phyloP scores from a whole-genome alignment of 2,888 invertebrate species.

The Caenorhabditis sinica region DNA sequence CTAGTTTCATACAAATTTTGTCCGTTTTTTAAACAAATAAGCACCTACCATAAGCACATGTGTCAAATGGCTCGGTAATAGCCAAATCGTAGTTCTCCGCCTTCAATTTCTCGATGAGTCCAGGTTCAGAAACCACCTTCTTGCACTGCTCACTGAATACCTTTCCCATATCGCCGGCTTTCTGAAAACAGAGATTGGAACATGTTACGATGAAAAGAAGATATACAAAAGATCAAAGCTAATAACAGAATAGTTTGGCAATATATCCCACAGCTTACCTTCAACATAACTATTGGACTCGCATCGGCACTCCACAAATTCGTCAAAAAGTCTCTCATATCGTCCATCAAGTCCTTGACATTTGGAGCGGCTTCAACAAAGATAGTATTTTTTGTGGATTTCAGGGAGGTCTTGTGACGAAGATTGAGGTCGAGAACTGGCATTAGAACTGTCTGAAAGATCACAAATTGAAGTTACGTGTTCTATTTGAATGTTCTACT shows the following conservation, averaged over 20 bases:
- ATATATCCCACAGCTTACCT: no score
- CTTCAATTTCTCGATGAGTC: conserved; percentile 58
- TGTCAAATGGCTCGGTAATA: conserved; percentile 68
- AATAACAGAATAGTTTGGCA: no score
- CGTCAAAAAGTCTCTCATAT: conserved; percentile 41
- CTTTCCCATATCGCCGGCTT: conserved; percentile 39
- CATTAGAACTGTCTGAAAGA: conserved; percentile 51
- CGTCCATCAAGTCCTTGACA: conserved; percentile 28
- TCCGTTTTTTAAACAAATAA: no score
- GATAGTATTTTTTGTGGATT: conserved; percentile 52
- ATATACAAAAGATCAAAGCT: no score
- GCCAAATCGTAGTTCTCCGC: conserved; percentile 71
- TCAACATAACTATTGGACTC: conserved; percentile 47
- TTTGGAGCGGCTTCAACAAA: conserved; percentile 41
- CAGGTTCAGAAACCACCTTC: conserved; percentile 32
- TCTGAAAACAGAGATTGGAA: no score
- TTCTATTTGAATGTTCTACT: no score
- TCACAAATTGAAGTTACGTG: no score
- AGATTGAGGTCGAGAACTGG: conserved; percentile 22
- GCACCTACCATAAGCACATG: conserved; percentile 58
- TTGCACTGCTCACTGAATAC: conserved; percentile 54
- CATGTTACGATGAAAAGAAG: no score
- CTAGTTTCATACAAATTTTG: no score
- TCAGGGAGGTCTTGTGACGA: conserved; percentile 45
- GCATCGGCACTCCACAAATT: conserved; percentile 40